These are phyloP conservation scores for Hydroisotoma schaefferi DNA, from an alignment of 2,888 invertebrate genomes.

Conservation along the genomic window DNA sequence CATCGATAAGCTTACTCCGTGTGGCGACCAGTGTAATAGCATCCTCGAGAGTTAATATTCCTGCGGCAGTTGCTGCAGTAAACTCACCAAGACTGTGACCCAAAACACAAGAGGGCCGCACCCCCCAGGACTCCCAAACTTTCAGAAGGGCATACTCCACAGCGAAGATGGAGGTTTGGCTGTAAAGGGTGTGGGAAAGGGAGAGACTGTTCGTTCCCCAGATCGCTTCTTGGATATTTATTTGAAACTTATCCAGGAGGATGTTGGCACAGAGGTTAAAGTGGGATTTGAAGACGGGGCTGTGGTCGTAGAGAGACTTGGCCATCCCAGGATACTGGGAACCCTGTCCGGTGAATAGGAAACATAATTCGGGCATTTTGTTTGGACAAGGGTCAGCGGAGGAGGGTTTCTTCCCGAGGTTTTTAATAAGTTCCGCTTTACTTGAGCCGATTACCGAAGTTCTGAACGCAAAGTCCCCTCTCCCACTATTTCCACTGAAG, in stretches of 20 bases:
- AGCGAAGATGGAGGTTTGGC: slow-evolving; percentile 40
- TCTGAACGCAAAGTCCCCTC: slow-evolving; percentile 10
- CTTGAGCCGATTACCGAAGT: background rate
- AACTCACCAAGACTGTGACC: slow-evolving; percentile 42
- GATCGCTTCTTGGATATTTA: slow-evolving; percentile 9
- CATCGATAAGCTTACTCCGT: slow-evolving; percentile 30
- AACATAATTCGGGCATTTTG: background rate
- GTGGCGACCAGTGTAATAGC: slow-evolving; percentile 31
- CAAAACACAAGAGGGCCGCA: slow-evolving; percentile 30
- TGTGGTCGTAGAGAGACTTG: slow-evolving; percentile 1
- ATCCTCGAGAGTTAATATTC: slow-evolving; percentile 27
- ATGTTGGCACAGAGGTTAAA: slow-evolving; percentile 4
- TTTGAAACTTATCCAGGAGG: slow-evolving; percentile 1
- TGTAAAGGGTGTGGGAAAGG: slow-evolving; percentile 28
- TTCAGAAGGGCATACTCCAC: slow-evolving; percentile 31
- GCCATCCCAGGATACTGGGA: slow-evolving; percentile 15
- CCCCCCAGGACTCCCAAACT: slow-evolving; percentile 35
- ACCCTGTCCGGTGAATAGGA: slow-evolving; percentile 6
- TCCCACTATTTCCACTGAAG: slow-evolving; percentile 10
- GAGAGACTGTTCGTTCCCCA: background rate
- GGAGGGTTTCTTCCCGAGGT: background rate
- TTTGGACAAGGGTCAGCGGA: background rate
- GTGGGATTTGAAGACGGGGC: slow-evolving; percentile 9
- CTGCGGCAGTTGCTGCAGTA: slow-evolving; percentile 29
- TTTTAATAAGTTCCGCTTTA: background rate